phyloP scores from a whole-genome alignment of 2,113 vertebrate species.

The Rhinolophus ferrumequinum region DNA sequence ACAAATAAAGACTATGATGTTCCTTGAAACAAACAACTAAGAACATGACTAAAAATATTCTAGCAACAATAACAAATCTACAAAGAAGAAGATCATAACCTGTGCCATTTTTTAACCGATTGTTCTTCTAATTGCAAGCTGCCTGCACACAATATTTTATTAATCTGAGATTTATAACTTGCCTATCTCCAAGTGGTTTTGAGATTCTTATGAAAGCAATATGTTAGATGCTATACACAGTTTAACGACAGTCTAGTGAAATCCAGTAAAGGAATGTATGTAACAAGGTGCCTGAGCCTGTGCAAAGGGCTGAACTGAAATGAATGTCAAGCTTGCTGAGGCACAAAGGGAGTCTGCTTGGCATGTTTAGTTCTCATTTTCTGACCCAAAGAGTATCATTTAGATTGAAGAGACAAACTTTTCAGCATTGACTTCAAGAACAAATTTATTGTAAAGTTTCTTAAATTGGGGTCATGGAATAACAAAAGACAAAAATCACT shows the following conservation, averaged over 20 bases:
- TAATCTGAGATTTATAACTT: neutral
- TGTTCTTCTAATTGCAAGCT: neutral
- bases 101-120: constrained; percentile 3
- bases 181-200: neutral
- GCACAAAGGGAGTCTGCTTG: neutral
- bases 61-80: no score
- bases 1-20: neutral
- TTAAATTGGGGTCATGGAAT: constrained; percentile 70
- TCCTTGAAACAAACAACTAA: no score
- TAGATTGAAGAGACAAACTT: constrained; percentile 69
- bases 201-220: neutral
- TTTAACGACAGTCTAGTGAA: neutral
- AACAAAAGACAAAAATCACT: constrained; percentile 62
- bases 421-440: constrained; percentile 52
- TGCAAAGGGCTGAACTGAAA: neutral
- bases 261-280: neutral
- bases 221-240: neutral
- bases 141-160: neutral
- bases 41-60: no score
- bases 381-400: constrained; percentile 41
- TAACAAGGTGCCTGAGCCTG: neutral
- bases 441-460: constrained; percentile 49
- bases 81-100: no score
- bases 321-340: neutral
- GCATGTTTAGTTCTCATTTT: constrained; percentile 35